Evolutionary conservation across 2,888 invertebrate genomes (phyloP).

Genomic region (Coelinius sp.): DNA sequence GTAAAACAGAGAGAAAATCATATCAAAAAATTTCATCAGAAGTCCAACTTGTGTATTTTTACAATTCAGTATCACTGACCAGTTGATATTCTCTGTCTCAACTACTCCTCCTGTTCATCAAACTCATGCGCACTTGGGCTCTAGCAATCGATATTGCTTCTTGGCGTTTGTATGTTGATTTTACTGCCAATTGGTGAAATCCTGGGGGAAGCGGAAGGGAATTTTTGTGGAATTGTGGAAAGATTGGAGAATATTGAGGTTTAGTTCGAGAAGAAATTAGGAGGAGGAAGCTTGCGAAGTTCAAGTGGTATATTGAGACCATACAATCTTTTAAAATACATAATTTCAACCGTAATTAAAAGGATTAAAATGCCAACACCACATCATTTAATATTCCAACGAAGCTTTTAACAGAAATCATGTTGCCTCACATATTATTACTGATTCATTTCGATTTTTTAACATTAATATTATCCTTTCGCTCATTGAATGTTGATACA

Average conservation of each 20-base stretch:
- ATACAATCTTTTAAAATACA: too few species aligned
- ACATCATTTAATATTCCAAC: too few species aligned
- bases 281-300: neutral
- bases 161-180: neutral
- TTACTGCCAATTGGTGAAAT: neutral
- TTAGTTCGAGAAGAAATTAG: too few species aligned
- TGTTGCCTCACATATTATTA: neutral
- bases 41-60: neutral
- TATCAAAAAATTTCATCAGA: neutral
- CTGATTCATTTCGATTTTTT: neutral
- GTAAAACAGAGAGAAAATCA: neutral
- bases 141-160: conserved; percentile 8
- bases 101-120: neutral
- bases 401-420: too few species aligned
- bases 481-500: neutral
- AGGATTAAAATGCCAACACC: too few species aligned
- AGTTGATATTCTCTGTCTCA: conserved; percentile 10
- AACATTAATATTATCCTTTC: neutral
- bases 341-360: too few species aligned
- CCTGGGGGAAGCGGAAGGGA: neutral
- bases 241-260: neutral
- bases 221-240: neutral
- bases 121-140: neutral
- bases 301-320: neutral
- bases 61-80: conserved; percentile 1